Evolutionary conservation across 2,888 invertebrate species (phyloP), one percentile per base, ranked within the genome.

Genomic region (Eupithecia abbreviata): DNA sequence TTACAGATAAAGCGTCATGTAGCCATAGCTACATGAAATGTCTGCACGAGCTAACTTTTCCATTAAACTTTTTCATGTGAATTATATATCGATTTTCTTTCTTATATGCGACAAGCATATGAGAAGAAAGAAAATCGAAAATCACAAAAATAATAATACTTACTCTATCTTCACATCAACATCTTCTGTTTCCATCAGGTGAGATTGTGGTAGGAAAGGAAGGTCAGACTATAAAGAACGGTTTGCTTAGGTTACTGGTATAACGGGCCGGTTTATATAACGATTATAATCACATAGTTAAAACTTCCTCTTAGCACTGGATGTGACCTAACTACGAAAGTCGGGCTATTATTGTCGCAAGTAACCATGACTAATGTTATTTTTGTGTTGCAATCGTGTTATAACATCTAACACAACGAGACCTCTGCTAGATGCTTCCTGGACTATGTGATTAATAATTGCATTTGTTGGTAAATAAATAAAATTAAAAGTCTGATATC

Each of bases 291-390:
- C 71, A 71, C 51, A 75, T 70, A 77, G 69, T 68, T 71, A 55
- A 55, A 72, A 77, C 76, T 80, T 77, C 79, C 79, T 79, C 78
- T 67, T 77, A 42, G 30, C 76, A 75, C 66, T 75, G 75, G 75
- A 77, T 75, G 72, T 81, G 82, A 81, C 79, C 80, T 77, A 81
- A 78, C 79, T 76, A 70, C 45, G 73, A 79, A 76, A 78, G 65
- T 75, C 70, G 72, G 55, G 73, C 78, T 73, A 74, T 79, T 79
- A 81, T 75, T 77, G 67, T 79, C 75, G 80, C 82, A 80, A 82
- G 81, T 80, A 80, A 81, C 80, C 82, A 82, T 82, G 82, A 82
- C 82, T 80, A 80, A 82, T 81, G 79, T 71, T 79, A 73, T 79
- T 79, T 69, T 76, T 58, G 70, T 81, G 77, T 72, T 81, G 82